Percentiles rank a stretch among this genome's conserved stretches.
These are phyloP conservation scores for Falco rusticolus DNA, from an alignment of 2,797 vertebrate genomes.

Conservation along the genomic window DNA sequence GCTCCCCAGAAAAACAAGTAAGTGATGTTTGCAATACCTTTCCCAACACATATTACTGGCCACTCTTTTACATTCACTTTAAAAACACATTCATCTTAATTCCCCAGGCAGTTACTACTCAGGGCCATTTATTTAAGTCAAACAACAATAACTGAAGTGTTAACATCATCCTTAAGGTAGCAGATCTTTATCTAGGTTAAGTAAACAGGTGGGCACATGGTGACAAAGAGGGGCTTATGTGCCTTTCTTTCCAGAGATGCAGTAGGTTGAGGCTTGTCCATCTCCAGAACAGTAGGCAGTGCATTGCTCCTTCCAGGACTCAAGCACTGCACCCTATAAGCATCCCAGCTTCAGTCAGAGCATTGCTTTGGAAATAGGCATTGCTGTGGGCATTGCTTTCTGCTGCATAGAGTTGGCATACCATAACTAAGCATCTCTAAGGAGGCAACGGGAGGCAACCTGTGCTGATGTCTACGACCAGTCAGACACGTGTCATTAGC, in stretches of 20 bases:
- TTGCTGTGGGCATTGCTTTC: background rate
- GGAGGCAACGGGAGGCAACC: background rate
- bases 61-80: background rate
- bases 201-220: fast-evolving
- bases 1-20: background rate
- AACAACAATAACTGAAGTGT: background rate
- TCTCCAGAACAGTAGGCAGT: background rate
- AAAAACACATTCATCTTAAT: background rate
- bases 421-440: background rate
- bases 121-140: background rate
- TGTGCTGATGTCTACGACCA: background rate
- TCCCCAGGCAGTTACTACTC: background rate
- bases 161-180: background rate
- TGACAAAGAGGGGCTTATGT: background rate
- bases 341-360: background rate
- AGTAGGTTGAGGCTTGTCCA: background rate
- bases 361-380: too few species aligned
- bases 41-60: background rate
- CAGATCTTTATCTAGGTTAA: background rate
- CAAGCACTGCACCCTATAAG: background rate
- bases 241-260: background rate
- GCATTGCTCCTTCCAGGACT: background rate
- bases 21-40: background rate
- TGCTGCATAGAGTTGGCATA: background rate
- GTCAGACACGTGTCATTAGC: background rate